Evolutionary conservation across 2,888 invertebrate species (phyloP), one percentile per base, ranked within the genome.

Genomic region (Portevinia maculata): DNA sequence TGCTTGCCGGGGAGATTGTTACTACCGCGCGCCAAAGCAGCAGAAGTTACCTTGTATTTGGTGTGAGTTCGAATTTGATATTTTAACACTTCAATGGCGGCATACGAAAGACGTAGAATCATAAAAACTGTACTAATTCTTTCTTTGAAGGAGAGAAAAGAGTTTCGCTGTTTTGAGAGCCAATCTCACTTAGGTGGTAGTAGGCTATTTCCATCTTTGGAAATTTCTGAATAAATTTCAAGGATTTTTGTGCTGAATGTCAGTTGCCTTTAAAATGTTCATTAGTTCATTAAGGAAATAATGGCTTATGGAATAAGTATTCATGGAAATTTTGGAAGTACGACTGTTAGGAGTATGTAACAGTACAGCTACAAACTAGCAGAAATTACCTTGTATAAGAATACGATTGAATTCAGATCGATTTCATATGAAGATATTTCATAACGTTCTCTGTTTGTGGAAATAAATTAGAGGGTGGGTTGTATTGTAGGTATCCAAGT

Each of bases 31-130:
- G n/a, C n/a, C n/a, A n/a, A n/a, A n/a, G n/a, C n/a, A n/a, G 28
- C 44, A 48, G 39, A 65, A 74, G 53, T 62, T 52, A 50, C 65
- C 65, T 37, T 46, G 28, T 73, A 30, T 69, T 55, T 39, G 44
- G 37, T 57, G 15, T 52, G 48, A 55, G 62, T 79, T 74, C 48
- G 52, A 69, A 81, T 76, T 76, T 76, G 65, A 71, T 60, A 76
- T 65, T 83, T 44, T 71, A 76, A 53, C 71, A 83, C 76, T 83
- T 83, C 81, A 83, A 83, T 76, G 81, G 76, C 81, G 76, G 60
- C 28, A 24, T 21, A 30, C 32, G 37, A 17, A 15, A n/a, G 21
- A 44, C 34, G 13, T 9, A 53, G 59, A 21, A 55, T 55, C 59
- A 34, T 60, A 65, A 71, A 60, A 55, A 69, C 74, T 8, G 46